Evolutionary conservation across 2,113 vertebrate species (phyloP), one percentile per base, ranked within the genome.

Genomic region (Pluvialis apricaria): DNA sequence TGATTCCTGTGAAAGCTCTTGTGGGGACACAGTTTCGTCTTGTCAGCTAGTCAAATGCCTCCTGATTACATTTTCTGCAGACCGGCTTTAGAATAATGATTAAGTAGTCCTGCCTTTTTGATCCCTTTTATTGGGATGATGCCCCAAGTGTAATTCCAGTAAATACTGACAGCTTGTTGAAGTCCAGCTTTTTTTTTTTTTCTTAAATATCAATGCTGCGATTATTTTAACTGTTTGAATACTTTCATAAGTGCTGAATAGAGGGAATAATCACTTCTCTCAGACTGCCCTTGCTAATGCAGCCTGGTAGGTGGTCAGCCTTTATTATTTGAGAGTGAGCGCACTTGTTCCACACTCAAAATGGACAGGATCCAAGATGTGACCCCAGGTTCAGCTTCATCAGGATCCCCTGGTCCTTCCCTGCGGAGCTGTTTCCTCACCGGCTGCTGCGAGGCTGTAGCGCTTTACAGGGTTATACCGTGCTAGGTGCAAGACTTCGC

Each of bases 81-180:
- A 7, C 84, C 68, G 58, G 52, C 70, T 94, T 90, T 96, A 79
- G 40, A 61, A 49, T 92, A 72, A 77, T 69, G 49, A 72, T 76
- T 60, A 85, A 92, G 38, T 52, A 82, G 76, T 88, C 31, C 42
- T 90, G 79, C 42, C 85, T 86, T 89, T 93, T 83, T 96, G 71
- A 86, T 96, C 68, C 83, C 57, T 90, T 75, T 81, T 83, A 90
- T 44, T 81, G 65, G 79, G 88, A 68, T 88, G 92, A 81, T 92
- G 79, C 45, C 60, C 18, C 38, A 58, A 92, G 65, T 95, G 60
- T 94, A 95, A 92, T 93, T 90, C 58, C 68, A 58, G 42, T 90
- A 79, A 82, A 73, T 66, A 58, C 62, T 73, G 79, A 64, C 85
- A 92, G 34, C 82, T 60, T 94, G 25, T 78, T 93, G 32, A 81